phyloP scores from a whole-genome alignment of 1,140 invertebrate species.

The Drosophila ironensis region DNA sequence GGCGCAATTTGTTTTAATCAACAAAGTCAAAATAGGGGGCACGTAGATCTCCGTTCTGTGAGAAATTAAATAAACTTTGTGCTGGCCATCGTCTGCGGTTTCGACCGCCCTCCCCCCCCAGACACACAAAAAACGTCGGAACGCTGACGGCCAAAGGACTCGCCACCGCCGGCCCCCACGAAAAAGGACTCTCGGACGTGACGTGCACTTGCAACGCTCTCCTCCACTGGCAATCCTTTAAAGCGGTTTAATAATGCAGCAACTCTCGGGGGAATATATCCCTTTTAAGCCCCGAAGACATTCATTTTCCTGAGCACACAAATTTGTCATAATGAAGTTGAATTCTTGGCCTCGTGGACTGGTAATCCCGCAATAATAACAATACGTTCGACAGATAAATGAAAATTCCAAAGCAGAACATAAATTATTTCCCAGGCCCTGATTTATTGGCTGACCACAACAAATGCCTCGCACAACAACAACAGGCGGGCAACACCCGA shows the following conservation, averaged over 20 bases:
- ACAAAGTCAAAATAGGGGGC: conserved; percentile 71
- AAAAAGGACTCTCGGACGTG: conserved; percentile 17
- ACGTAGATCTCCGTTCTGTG: conserved; percentile 59
- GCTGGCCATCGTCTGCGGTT: conserved; percentile 60
- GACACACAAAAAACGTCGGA: conserved; percentile 28
- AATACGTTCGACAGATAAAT: conserved; percentile 56
- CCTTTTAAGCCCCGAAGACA: background rate
- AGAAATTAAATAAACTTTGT: conserved; percentile 80
- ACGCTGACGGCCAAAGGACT: conserved; percentile 28
- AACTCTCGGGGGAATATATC: background rate
- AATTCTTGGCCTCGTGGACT: background rate
- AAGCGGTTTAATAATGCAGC: conserved; percentile 43
- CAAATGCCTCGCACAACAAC: conserved; percentile 39
- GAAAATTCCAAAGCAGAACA: conserved; percentile 62
- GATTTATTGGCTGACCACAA: conserved; percentile 60
- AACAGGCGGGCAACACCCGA: conserved; percentile 8
- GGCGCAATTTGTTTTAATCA: conserved; percentile 78
- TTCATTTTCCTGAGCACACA: conserved; percentile 36
- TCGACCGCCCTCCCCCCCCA: conserved; percentile 28
- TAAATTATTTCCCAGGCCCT: conserved; percentile 60
- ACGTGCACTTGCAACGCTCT: conserved; percentile 14
- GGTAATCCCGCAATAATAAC: conserved; percentile 12
- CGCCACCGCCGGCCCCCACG: background rate
- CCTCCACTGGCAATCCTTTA: conserved; percentile 23
- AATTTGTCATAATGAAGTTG: conserved; percentile 43